Evolutionary conservation across 2,113 vertebrate genomes (phyloP).

Genomic region (Catharus minimus): DNA sequence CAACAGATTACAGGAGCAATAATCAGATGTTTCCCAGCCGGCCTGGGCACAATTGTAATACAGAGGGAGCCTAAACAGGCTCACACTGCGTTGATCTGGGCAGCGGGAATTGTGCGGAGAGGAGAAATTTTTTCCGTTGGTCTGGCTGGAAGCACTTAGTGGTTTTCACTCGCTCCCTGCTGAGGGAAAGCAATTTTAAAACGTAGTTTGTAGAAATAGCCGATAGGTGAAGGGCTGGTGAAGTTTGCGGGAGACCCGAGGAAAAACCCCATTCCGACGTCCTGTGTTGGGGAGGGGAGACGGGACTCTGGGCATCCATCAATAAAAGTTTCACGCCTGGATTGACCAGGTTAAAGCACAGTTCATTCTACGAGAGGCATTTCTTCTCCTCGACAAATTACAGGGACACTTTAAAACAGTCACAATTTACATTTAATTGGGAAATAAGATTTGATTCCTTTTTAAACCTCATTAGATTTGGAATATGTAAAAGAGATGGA

Average conservation of each 20-base stretch:
- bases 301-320: neutral
- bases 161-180: neutral
- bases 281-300: neutral
- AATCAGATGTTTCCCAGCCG: constrained; percentile 58
- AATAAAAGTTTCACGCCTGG: neutral
- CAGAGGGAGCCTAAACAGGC: neutral
- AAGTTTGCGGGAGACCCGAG: neutral
- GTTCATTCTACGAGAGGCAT: neutral
- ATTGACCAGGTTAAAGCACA: neutral
- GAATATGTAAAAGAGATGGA: neutral
- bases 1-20: constrained; percentile 79
- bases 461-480: neutral
- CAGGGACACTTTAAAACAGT: neutral
- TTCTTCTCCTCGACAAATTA: neutral
- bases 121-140: neutral
- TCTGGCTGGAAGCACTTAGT: neutral
- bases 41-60: neutral
- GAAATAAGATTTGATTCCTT: neutral
- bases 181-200: neutral
- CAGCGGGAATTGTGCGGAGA: rapidly evolving
- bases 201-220: neutral
- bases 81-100: neutral
- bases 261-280: neutral
- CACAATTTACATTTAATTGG: neutral
- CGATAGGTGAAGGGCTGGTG: neutral